A percentile compares a stretch with the other conserved stretches of the same genome.
These are phyloP conservation scores for Halictus rubicundus DNA, from an alignment of 1,140 invertebrate species.

Conservation along the genomic window DNA sequence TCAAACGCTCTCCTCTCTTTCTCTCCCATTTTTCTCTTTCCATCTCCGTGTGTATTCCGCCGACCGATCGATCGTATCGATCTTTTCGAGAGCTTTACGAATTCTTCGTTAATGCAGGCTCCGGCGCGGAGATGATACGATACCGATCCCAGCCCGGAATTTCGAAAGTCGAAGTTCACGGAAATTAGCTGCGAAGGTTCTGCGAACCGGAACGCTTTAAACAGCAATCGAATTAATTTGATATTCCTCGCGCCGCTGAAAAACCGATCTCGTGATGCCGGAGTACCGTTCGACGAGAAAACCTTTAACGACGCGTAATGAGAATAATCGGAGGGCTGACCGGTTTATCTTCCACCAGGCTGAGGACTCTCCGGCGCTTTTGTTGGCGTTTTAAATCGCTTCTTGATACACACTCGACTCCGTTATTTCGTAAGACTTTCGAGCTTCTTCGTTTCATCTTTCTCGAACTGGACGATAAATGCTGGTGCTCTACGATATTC, in stretches of 20 bases:
- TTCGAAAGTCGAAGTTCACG: slow-evolving; percentile 4
- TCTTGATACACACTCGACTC: too few species aligned
- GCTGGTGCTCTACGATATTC: too few species aligned
- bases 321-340: slow-evolving; percentile 5
- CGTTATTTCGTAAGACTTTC: too few species aligned
- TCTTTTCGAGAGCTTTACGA: neutral
- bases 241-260: slow-evolving; percentile 14
- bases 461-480: too few species aligned
- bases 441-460: too few species aligned
- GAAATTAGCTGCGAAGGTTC: neutral
- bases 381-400: too few species aligned
- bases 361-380: neutral
- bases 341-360: neutral
- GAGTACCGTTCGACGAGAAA: slow-evolving; percentile 18
- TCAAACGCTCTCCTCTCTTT: neutral
- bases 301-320: slow-evolving; percentile 28
- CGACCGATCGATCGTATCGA: neutral
- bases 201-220: neutral
- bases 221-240: slow-evolving; percentile 21
- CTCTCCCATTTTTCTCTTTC: too few species aligned
- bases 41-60: neutral
- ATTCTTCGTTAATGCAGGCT: neutral
- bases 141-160: neutral
- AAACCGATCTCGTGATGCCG: slow-evolving; percentile 7
- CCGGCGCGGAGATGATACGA: neutral